These are phyloP conservation scores for Pygocentrus nattereri DNA, from an alignment of 2,797 vertebrate genomes.

Conservation along the genomic window DNA sequence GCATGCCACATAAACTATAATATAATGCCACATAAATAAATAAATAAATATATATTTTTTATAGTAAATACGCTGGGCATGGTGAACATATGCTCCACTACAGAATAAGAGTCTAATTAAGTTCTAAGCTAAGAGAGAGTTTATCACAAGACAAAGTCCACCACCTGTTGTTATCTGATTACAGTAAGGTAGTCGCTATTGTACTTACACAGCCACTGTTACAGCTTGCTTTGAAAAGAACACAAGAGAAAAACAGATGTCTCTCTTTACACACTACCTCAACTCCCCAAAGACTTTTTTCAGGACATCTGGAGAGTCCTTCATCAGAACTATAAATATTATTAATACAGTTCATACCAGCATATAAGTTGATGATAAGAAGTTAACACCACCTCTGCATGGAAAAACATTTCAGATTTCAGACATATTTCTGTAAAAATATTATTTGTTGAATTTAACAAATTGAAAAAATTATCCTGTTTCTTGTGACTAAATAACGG, in stretches of 20 bases:
- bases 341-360: not conserved
- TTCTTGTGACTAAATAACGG: too few relatives aligned
- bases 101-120: conserved; percentile 7
- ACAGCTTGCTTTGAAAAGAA: conserved; percentile 2
- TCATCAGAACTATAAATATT: not conserved
- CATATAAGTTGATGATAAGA: not conserved
- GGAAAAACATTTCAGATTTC: too few relatives aligned
- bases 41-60: too few relatives aligned
- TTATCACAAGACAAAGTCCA: conserved; percentile 16
- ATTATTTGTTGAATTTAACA: too few relatives aligned
- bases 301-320: not conserved
- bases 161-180: conserved; percentile 38
- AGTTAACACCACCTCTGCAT: too few relatives aligned
- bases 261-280: conserved; percentile 17
- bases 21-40: too few relatives aligned
- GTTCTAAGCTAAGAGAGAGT: not conserved
- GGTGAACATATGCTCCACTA: not conserved
- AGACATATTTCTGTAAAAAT: too few relatives aligned
- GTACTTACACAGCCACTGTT: not conserved
- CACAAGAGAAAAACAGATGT: conserved; percentile 31
- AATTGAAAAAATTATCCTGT: too few relatives aligned
- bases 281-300: too few relatives aligned
- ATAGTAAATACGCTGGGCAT: too few relatives aligned
- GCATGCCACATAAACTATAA: too few relatives aligned
- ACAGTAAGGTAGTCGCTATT: conserved; percentile 22